phyloP scores from a whole-genome alignment of 2,888 invertebrate species.

The Hoplodrina blanda region DNA sequence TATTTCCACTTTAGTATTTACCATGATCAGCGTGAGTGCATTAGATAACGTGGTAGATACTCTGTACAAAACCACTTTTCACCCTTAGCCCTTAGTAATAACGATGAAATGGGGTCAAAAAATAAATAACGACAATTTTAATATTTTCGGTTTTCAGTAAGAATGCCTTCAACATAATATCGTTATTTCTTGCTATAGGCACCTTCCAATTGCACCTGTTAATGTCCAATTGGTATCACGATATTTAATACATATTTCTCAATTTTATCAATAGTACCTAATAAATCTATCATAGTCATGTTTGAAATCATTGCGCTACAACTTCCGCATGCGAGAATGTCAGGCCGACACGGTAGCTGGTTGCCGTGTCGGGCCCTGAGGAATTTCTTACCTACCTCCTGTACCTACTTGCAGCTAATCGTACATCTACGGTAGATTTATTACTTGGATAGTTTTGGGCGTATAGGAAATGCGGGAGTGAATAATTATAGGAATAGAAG shows the following conservation, averaged over 20 bases:
- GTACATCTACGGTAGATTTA: conserved; percentile 42
- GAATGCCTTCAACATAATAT: background rate
- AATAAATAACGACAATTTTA: background rate
- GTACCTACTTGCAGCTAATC: conserved; percentile 29
- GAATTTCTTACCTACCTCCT: conserved; percentile 47
- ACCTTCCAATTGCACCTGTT: conserved; percentile 4
- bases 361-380: conserved; percentile 42
- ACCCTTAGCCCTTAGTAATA: too few species aligned
- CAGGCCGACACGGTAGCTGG: conserved; percentile 52
- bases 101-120: too few species aligned
- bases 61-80: too few species aligned
- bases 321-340: conserved; percentile 52
- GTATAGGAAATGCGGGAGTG: background rate
- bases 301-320: conserved; percentile 35
- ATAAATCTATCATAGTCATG: conserved; percentile 47
- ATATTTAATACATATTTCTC: conserved; percentile 41
- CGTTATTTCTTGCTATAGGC: background rate
- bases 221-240: conserved; percentile 10
- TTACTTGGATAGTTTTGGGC: conserved; percentile 36
- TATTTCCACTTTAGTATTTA: background rate
- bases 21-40: too few species aligned
- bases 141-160: background rate
- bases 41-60: background rate
- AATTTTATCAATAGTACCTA: conserved; percentile 41
- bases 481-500: background rate